phyloP scores from a whole-genome alignment of 35 echinoderm and acorn worm genomes.

The Apostichopus japonicus region DNA sequence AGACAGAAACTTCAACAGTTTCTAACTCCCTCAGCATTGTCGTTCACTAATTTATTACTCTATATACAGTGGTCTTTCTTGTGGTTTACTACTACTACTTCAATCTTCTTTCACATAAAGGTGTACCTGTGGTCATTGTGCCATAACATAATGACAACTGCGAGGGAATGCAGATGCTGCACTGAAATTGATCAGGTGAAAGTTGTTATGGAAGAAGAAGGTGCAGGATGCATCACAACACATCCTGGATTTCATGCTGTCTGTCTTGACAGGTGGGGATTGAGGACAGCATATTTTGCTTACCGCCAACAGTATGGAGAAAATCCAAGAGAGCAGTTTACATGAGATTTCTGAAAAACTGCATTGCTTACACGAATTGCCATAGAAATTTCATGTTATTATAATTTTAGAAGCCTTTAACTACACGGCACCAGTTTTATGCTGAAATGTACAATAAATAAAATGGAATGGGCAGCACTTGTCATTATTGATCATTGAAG shows the following conservation, averaged over 20 bases:
- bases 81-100: no score
- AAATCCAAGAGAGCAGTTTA: not conserved
- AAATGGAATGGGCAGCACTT: no score
- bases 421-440: no score
- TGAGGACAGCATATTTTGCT: slow-evolving; percentile 40
- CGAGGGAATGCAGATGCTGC: slow-evolving; percentile 49
- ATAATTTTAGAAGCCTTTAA: no score
- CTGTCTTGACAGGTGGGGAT: not conserved
- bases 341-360: not conserved
- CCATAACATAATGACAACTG: not conserved
- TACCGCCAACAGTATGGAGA: slow-evolving; percentile 70
- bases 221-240: slow-evolving; percentile 22
- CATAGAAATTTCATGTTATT: no score
- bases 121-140: slow-evolving; percentile 43
- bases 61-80: no score
- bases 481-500: no score
- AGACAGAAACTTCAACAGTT: no score
- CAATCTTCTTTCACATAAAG: not conserved
- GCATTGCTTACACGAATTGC: no score
- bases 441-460: no score
- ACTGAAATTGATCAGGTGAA: not conserved
- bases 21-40: no score
- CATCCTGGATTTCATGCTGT: slow-evolving; percentile 32
- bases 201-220: not conserved
- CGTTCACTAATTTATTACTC: no score